A percentile compares a stretch with the other conserved stretches of the same genome.
phyloP scores from a whole-genome alignment of 2,797 vertebrate genomes.

The Alca torda region DNA sequence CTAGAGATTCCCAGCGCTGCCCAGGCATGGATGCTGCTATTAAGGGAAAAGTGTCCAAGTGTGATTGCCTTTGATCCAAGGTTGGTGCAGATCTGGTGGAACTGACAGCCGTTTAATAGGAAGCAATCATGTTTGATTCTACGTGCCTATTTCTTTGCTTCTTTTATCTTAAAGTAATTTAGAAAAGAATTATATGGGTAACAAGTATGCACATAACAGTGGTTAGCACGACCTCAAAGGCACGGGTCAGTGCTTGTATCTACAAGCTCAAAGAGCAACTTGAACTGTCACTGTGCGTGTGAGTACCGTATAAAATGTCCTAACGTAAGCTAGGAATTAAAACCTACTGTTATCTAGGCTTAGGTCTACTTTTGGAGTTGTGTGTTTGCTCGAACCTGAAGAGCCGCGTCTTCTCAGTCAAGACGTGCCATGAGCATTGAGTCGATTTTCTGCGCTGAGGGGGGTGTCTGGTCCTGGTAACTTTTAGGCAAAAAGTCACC shows the following conservation, averaged over 20 bases:
- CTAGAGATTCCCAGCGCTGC: not conserved
- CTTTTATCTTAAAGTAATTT: conserved; percentile 47
- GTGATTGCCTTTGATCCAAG: conserved; percentile 49
- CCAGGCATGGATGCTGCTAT: conserved; percentile 11
- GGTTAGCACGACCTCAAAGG: not conserved
- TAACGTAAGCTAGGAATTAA: not conserved
- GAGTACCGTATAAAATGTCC: not conserved
- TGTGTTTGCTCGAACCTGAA: not conserved
- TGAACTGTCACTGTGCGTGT: not conserved
- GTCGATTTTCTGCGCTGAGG: not conserved
- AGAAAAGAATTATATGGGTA: not conserved
- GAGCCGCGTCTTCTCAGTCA: not conserved
- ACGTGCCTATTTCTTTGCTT: not conserved
- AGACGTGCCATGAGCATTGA: not conserved
- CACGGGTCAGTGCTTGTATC: not conserved
- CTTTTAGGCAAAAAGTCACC: not conserved
- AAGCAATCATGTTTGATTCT: conserved; percentile 25
- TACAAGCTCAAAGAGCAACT: not conserved
- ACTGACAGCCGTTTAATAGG: conserved; percentile 25
- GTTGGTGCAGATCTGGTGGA: conserved; percentile 32
- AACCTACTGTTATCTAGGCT: not conserved
- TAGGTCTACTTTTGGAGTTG: not conserved
- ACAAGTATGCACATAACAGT: not conserved
- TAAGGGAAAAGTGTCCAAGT: conserved; percentile 33
- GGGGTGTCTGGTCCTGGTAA: not conserved